These are phyloP conservation scores for Ascaphus truei DNA, from an alignment of 2,113 vertebrate genomes.

Conservation along the genomic window DNA sequence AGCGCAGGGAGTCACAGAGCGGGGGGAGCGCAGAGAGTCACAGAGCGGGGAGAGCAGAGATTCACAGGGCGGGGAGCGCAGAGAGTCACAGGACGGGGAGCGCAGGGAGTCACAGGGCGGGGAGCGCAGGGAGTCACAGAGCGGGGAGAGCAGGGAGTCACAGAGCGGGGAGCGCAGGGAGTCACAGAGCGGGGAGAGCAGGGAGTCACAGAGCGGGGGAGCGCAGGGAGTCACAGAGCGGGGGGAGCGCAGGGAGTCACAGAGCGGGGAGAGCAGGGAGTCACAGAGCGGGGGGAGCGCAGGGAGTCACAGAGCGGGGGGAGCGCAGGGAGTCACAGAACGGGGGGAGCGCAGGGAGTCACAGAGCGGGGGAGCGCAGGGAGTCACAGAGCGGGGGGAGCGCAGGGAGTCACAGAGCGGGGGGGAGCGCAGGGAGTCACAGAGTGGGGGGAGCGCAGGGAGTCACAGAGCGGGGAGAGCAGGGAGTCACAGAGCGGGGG, in stretches of 20 bases:
- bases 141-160: background rate
- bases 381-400: no score
- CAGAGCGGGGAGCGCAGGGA: no score
- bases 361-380: background rate
- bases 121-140: background rate
- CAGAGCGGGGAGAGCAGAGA: background rate
- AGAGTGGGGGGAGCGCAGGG: background rate
- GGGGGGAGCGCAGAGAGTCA: no score
- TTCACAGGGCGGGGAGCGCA: background rate
- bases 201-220: background rate
- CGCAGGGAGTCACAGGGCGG: background rate
- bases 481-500: background rate
- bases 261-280: background rate
- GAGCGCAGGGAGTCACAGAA: background rate
- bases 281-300: background rate
- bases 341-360: background rate
- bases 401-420: background rate
- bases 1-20: background rate
- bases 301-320: no score
- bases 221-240: no score
- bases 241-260: no score
- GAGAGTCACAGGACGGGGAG: no score
- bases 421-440: background rate
- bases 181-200: background rate
- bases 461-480: background rate